These are phyloP conservation scores for Urocynchramus pylzowi DNA, from an alignment of 2,113 vertebrate genomes.

Conservation along the genomic window DNA sequence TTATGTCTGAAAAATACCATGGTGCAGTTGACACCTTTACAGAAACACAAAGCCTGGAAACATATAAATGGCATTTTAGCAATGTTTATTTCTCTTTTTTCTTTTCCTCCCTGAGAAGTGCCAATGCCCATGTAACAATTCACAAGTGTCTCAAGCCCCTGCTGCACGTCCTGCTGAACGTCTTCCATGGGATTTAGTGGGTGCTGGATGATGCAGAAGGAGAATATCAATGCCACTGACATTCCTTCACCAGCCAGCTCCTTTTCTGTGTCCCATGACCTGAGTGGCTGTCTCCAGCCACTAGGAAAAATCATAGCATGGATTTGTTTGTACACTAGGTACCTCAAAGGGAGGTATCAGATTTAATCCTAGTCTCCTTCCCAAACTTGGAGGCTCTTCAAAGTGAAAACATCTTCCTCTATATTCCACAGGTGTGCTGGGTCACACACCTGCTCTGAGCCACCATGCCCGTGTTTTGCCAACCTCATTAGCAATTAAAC, in stretches of 20 bases:
- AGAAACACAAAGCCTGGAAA: constrained; percentile 37
- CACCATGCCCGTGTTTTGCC: neutral
- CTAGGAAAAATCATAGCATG: neutral
- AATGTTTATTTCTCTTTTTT: neutral
- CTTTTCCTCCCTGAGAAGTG: neutral
- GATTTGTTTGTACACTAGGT: neutral
- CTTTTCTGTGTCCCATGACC: neutral
- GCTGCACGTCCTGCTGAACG: fast-evolving
- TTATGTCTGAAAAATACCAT: constrained; percentile 27
- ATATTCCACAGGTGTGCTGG: neutral
- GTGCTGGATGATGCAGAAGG: neutral
- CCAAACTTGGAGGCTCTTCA: neutral
- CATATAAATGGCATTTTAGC: neutral
- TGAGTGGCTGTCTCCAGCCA: neutral
- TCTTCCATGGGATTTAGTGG: neutral
- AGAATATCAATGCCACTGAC: neutral
- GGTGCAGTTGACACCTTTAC: constrained; percentile 9
- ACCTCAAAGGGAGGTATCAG: neutral
- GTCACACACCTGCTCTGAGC: neutral
- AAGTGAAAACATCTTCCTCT: neutral
- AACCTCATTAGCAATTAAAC: neutral
- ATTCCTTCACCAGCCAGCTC: neutral
- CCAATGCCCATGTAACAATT: neutral
- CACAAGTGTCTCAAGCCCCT: neutral
- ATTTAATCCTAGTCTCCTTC: neutral